Percentiles rank a stretch among this genome's conserved stretches.
Evolutionary conservation across 2,888 invertebrate species (phyloP).

Genomic region (Latheticus oryzae): DNA sequence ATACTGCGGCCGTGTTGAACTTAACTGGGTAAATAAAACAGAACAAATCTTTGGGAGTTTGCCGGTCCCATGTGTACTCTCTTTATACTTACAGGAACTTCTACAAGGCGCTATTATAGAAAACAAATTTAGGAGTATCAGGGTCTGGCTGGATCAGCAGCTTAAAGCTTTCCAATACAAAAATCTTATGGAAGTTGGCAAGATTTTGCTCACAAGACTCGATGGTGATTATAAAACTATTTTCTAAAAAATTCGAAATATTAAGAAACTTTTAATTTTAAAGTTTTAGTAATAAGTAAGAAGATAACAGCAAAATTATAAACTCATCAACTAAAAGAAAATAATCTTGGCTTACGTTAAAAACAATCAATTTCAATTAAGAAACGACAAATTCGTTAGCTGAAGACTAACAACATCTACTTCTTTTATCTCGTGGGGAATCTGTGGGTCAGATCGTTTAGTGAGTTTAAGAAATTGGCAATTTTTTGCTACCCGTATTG

Average conservation of each 20-base stretch:
- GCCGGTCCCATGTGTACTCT: slow-evolving; percentile 38
- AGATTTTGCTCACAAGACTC: too few relatives aligned
- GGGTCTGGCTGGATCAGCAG: slow-evolving; percentile 1
- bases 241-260: too few relatives aligned
- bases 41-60: slow-evolving; percentile 40
- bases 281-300: too few relatives aligned
- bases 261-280: too few relatives aligned
- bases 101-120: slow-evolving; percentile 27
- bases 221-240: too few relatives aligned
- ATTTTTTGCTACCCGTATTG: slow-evolving; percentile 6
- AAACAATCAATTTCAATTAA: slow-evolving; percentile 22
- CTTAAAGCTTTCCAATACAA: too few relatives aligned
- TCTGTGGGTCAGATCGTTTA: slow-evolving; percentile 23
- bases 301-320: too few relatives aligned
- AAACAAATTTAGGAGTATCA: slow-evolving; percentile 20
- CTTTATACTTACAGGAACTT: slow-evolving; percentile 29
- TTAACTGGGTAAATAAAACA: slow-evolving; percentile 40
- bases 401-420: slow-evolving; percentile 30
- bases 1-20: slow-evolving; percentile 31
- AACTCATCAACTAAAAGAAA: too few relatives aligned
- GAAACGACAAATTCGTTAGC: slow-evolving; percentile 25
- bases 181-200: too few relatives aligned
- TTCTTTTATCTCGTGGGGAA: slow-evolving; percentile 26
- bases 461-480: slow-evolving; percentile 27
- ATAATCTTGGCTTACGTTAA: too few relatives aligned